A percentile compares a stretch with the other conserved stretches of the same genome.
Evolutionary conservation across 2,797 vertebrate species (phyloP).

Genomic region (Phalanger gymnotis): DNA sequence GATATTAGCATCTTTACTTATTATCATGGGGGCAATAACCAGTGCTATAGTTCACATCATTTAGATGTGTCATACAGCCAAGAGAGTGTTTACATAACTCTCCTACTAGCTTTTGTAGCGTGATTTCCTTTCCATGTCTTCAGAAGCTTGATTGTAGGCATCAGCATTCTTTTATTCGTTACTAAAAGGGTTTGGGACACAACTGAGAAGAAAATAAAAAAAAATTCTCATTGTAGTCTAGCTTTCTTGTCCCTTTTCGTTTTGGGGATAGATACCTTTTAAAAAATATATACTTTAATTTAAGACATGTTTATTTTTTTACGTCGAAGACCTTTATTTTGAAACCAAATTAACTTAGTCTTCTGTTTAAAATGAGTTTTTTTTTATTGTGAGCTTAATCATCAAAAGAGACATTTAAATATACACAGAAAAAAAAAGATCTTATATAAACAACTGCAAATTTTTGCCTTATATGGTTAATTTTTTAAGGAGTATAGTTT

Average conservation of each 20-base stretch:
- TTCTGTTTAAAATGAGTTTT: neutral
- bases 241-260: neutral
- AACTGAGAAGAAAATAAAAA: neutral
- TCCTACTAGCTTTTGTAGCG: neutral
- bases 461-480: neutral
- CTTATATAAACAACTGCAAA: neutral
- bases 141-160: neutral
- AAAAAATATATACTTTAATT: neutral
- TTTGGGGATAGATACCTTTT: neutral
- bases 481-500: slow-evolving; percentile 13
- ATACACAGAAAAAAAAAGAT: neutral
- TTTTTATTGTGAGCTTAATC: neutral
- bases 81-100: neutral
- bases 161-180: neutral
- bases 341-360: slow-evolving; percentile 6
- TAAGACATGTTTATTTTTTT: neutral
- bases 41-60: slow-evolving; percentile 1
- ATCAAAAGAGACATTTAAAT: slow-evolving; percentile 8
- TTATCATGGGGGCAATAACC: neutral
- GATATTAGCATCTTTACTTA: neutral
- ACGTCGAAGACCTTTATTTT: neutral
- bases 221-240: no score
- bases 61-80: slow-evolving; percentile 26
- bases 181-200: neutral
- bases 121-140: neutral